Evolutionary conservation across 2,797 vertebrate genomes (phyloP), one percentile per base, ranked within the genome.

Genomic region (Coranthus polyacanthus): DNA sequence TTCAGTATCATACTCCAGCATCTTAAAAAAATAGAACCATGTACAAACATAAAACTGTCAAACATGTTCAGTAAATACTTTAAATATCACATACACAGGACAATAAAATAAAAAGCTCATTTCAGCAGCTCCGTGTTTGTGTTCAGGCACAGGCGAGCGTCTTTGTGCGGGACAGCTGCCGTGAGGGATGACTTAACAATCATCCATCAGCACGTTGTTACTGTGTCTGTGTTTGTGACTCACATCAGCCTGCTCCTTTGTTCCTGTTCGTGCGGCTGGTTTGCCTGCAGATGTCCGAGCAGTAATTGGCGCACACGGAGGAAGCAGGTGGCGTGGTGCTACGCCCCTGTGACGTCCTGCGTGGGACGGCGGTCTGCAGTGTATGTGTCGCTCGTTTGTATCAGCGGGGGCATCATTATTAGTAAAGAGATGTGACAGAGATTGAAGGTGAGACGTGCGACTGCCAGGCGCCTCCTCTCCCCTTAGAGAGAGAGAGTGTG

Each of bases 321-420:
- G 78, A 81, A 68, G 86, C 90, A 91, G 89, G 89, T 91, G 90
- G 88, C 66, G n/a, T n/a, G 54, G 78, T 63, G 46, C 53, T 32
- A 59, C 78, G 38, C 50, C 55, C 39, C 32, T 63, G 68, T 72
- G 72, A 81, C 59, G 70, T 74, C 74, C 74, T 85, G 79, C 26
- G 68, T 56, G 68, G 68, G 73, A 70, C 43, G 38, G 43, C 16
- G 52, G 32, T 21, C 67, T 44, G 38, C n/a, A 36, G 54, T 21
- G 47, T 54, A 51, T 53, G 34, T 64, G 42, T 26, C 34, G 57
- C 45, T 22, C 5, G 3, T 21, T 50, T 15, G 42, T 61, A 67
- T 83, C 71, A 84, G 75, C 75, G 59, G 69, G 72, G 45, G n/a
- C n/a, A n/a, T n/a, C n/a, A n/a, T n/a, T 64, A 64, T 90, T 84